Percentiles rank a stretch among this genome's conserved stretches.
Evolutionary conservation across 2,113 vertebrate species (phyloP).

Genomic region (Calidris pugnax): DNA sequence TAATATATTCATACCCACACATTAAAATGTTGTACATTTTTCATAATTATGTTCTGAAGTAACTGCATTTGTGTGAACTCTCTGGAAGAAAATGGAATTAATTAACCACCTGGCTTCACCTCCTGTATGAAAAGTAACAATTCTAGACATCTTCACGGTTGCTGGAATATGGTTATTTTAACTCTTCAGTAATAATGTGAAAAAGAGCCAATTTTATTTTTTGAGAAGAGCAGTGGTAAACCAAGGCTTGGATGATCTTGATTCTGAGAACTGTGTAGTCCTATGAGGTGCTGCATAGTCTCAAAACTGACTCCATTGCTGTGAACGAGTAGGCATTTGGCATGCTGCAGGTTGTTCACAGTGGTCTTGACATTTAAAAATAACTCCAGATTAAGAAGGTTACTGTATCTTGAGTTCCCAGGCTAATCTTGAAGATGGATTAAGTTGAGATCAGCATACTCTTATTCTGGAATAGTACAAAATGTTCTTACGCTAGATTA

Average conservation of each 20-base stretch:
- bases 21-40: slow-evolving; percentile 72
- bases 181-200: background rate
- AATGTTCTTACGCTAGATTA: background rate
- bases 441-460: background rate
- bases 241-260: background rate
- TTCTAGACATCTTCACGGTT: background rate
- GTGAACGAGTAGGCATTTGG: background rate
- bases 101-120: slow-evolving; percentile 72
- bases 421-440: background rate
- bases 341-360: background rate
- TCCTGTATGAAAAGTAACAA: slow-evolving; percentile 40
- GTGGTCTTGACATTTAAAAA: background rate
- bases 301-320: background rate
- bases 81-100: slow-evolving; percentile 71
- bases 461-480: background rate
- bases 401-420: background rate
- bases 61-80: slow-evolving; percentile 69
- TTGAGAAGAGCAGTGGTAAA: background rate
- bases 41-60: slow-evolving; percentile 66
- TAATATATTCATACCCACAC: slow-evolving; percentile 74
- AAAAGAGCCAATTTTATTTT: background rate
- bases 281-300: background rate
- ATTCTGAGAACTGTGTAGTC: background rate
- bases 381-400: background rate
- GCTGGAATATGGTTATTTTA: slow-evolving; percentile 53